Evolutionary conservation across 2,113 vertebrate species (phyloP).

Genomic region (Cygnus atratus): DNA sequence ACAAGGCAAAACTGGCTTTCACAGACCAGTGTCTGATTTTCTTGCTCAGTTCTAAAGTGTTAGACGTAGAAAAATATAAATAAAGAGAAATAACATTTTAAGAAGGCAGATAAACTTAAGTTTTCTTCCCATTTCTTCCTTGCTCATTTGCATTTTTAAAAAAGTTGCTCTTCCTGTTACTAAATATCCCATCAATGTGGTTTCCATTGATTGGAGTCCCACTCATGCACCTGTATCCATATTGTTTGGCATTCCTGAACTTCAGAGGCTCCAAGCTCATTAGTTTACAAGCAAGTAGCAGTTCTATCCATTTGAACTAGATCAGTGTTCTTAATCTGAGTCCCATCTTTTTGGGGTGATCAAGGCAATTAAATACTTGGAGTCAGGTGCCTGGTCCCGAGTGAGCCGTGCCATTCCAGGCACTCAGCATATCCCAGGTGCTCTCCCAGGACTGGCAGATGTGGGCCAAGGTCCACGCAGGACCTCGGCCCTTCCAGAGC

Average conservation of each 20-base stretch:
- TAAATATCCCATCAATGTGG: neutral
- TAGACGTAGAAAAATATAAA: neutral
- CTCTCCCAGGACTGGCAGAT: neutral
- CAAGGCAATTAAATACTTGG: neutral
- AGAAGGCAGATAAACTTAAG: neutral
- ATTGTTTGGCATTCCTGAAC: neutral
- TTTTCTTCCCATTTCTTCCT: neutral
- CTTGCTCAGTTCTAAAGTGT: neutral
- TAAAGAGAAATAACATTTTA: neutral
- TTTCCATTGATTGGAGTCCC: neutral
- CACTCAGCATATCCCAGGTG: neutral
- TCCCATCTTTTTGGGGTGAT: neutral
- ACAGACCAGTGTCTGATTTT: neutral
- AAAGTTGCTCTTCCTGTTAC: neutral
- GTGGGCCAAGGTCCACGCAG: fast-evolving
- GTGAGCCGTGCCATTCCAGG: neutral
- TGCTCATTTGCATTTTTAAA: neutral
- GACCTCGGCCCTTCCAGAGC: neutral
- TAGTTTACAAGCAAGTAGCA: neutral
- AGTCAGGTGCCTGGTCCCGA: too few relatives aligned
- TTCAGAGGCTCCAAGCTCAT: neutral
- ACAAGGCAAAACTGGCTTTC: neutral
- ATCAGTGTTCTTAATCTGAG: neutral
- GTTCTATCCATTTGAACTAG: neutral
- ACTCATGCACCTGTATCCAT: neutral